Base-by-base conservation (phyloP, 1,140 invertebrate genomes). In the Akabosia matsudoensis region DNA sequence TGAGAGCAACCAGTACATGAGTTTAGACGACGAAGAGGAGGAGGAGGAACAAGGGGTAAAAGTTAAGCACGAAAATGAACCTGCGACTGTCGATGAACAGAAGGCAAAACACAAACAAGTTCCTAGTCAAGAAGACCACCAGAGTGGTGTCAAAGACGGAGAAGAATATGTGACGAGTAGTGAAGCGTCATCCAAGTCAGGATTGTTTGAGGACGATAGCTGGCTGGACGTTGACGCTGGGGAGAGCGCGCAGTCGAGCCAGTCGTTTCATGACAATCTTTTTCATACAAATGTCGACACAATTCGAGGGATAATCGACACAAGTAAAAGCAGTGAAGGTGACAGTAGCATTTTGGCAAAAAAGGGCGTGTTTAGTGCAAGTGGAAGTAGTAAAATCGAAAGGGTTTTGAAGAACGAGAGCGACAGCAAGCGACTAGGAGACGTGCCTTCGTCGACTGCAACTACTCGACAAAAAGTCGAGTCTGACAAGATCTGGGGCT, bases 401-500 rank as follows among this genome's bases (percentile, higher is more conserved):
- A 7, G 37, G 7, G 37, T 45, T 45, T 18, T 10, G 18, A 45
- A 45, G 18, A 45, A 18, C 18, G 37, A 45, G 7, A 45, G 37
- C 18, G 37, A 45, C 18, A 45, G 18, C 7, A 45, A 45, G 18
- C 37, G 37, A 45, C 7, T 45, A 30, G 67, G 37, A 16, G 33
- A 45, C 10, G 70, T 72, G 70, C 13, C 45, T 13, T 52, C n/a
- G n/a, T 14, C n/a, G n/a, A 52, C 13, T 13, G 45, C 13, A 52
- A 13, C n/a, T n/a, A n/a, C n/a, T n/a, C n/a, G n/a, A n/a, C 34
- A 72, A 34, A 3, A 22, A 24, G 33, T 34, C 4, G 33, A 72
- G 37, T 51, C 37, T 26, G 70, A 51, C 37, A 34, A 72, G 22
- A 51, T 72, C 45, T 72, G 70, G 70, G 13, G n/a, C n/a, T 72